phyloP scores from a whole-genome alignment of 2,797 vertebrate species.

The Spizella passerina region DNA sequence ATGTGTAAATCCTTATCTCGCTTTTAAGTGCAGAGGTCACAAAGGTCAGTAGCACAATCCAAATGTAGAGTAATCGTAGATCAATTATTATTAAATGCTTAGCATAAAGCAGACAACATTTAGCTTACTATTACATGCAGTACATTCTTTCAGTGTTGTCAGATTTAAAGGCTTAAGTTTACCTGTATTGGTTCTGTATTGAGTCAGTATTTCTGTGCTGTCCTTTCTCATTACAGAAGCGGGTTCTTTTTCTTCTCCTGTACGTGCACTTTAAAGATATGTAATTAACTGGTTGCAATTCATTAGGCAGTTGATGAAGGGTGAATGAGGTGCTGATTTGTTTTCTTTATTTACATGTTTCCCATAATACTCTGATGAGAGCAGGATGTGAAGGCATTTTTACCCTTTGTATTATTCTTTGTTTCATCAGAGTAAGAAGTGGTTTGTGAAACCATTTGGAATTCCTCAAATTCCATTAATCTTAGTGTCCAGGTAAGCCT shows the following conservation, averaged over 20 bases:
- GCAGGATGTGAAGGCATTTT: not conserved
- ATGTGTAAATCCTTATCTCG: not conserved
- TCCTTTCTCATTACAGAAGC: not conserved
- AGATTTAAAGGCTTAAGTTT: slow-evolving; percentile 23
- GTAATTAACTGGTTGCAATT: slow-evolving; percentile 72
- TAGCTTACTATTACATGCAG: not conserved
- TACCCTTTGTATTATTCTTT: slow-evolving; percentile 48
- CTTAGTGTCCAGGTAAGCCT: slow-evolving; percentile 10
- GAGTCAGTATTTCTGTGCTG: not conserved
- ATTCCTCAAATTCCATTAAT: slow-evolving; percentile 67
- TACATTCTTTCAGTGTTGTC: not conserved
- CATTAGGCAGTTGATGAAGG: slow-evolving; percentile 75
- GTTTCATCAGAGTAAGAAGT: slow-evolving; percentile 60
- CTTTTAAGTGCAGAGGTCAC: not conserved
- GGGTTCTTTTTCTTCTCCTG: slow-evolving; percentile 50
- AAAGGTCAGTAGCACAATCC: not conserved
- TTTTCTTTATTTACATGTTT: slow-evolving; percentile 74
- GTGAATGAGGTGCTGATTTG: slow-evolving; percentile 68
- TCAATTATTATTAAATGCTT: not conserved
- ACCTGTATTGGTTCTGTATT: not conserved
- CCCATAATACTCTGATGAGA: slow-evolving; percentile 50
- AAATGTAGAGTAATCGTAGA: not conserved
- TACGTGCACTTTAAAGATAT: slow-evolving; percentile 63
- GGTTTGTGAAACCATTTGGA: slow-evolving; percentile 69
- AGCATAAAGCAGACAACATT: not conserved